Conservation (phyloP, 1,140 invertebrate genomes). For the Heliothis virescens region DNA sequence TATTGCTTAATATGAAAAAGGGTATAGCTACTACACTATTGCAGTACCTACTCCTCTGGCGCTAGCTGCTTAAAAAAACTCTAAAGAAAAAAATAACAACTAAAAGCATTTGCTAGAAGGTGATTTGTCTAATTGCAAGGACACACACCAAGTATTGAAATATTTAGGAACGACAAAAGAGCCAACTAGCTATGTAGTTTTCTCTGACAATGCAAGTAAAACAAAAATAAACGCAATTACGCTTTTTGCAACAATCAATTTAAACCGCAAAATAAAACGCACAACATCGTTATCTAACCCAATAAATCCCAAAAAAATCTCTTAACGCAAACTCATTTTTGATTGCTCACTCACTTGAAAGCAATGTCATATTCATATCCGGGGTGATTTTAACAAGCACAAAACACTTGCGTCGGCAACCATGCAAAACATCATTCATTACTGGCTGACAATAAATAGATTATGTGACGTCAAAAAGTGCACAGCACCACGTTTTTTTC, state of each 20-base stretch:
- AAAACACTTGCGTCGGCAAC: constrained; percentile 62
- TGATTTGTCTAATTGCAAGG: too few relatives aligned
- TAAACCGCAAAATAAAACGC: constrained; percentile 22
- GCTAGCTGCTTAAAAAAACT: too few relatives aligned
- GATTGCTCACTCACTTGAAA: constrained; percentile 65
- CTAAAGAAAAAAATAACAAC: too few relatives aligned
- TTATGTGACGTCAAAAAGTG: constrained; percentile 81
- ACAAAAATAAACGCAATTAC: too few relatives aligned
- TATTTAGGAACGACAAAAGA: too few relatives aligned
- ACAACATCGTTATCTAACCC: constrained; percentile 41
- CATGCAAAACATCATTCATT: constrained; percentile 80
- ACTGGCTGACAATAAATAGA: constrained; percentile 81
- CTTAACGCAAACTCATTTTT: constrained; percentile 59
- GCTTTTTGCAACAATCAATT: background rate
- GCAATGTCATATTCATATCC: constrained; percentile 63
- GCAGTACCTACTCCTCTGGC: too few relatives aligned
- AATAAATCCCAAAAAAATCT: constrained; percentile 39
- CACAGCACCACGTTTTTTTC: constrained; percentile 72
- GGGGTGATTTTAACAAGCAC: constrained; percentile 61
- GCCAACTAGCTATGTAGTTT: too few relatives aligned
- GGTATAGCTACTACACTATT: too few relatives aligned
- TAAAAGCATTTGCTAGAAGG: too few relatives aligned
- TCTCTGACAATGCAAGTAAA: background rate
- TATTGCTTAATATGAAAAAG: constrained; percentile 1
- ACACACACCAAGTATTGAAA: too few relatives aligned